A percentile compares a stretch with the other conserved stretches of the same genome.
Conservation (phyloP, 2,113 vertebrate species). For the Corythornis cristatus region DNA sequence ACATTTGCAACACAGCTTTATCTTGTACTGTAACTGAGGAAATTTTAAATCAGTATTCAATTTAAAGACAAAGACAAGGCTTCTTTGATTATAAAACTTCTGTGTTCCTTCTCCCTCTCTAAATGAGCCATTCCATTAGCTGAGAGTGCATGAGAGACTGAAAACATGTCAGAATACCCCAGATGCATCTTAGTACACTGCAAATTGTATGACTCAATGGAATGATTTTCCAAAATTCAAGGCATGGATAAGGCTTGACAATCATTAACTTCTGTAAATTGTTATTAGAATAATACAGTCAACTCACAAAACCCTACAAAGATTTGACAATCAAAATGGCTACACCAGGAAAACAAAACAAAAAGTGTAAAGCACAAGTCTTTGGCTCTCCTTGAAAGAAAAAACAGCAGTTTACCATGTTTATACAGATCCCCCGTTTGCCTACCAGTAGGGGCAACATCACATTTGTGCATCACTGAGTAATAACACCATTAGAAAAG, state of each 20-base stretch:
- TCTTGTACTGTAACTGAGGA: not conserved
- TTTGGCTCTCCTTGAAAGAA: slow-evolving; percentile 81
- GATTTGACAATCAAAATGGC: slow-evolving; percentile 68
- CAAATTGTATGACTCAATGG: slow-evolving; percentile 51
- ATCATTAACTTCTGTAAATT: slow-evolving; percentile 61
- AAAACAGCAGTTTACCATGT: slow-evolving; percentile 77
- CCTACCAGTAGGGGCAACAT: slow-evolving; percentile 87
- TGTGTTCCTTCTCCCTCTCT: slow-evolving; percentile 23
- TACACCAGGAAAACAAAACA: slow-evolving; percentile 48
- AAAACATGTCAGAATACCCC: slow-evolving; percentile 26
- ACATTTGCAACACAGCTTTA: not conserved
- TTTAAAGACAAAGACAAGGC: slow-evolving; percentile 22
- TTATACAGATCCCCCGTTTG: slow-evolving; percentile 79
- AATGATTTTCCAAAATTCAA: slow-evolving; percentile 63
- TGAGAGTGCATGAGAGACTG: not conserved
- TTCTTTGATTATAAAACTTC: not conserved
- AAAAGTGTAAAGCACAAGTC: slow-evolving; percentile 81
- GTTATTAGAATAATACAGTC: slow-evolving; percentile 67
- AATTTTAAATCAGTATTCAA: slow-evolving; percentile 17
- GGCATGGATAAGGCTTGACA: slow-evolving; percentile 67
- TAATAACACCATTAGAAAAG: slow-evolving; percentile 90
- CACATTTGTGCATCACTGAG: slow-evolving; percentile 87
- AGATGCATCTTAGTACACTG: slow-evolving; percentile 41
- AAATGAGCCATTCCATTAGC: slow-evolving; percentile 26
- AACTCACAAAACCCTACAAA: slow-evolving; percentile 68